phyloP scores from a whole-genome alignment of 2,888 invertebrate species.

The Brenthis hecate region DNA sequence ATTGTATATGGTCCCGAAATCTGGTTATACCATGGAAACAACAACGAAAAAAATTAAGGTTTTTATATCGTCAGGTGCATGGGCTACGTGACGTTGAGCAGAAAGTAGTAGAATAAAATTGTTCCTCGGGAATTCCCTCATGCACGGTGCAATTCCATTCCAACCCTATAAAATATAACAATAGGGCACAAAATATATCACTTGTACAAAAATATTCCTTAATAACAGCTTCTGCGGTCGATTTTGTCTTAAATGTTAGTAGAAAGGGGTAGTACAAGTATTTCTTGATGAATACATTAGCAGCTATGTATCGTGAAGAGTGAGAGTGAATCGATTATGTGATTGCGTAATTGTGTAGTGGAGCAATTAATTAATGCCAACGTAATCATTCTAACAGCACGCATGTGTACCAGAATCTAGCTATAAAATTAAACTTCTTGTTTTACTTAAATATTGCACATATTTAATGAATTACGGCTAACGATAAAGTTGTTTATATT shows the following conservation, averaged over 20 bases:
- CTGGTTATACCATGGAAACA: constrained; percentile 9
- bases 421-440: too few species aligned
- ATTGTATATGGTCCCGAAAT: constrained; percentile 2
- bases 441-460: too few species aligned
- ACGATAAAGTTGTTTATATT: too few species aligned
- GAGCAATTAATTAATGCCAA: constrained; percentile 39
- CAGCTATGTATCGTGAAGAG: constrained; percentile 35
- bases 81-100: constrained; percentile 43
- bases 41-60: constrained; percentile 6
- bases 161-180: constrained; percentile 27
- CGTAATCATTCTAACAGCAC: constrained; percentile 22
- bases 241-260: neutral
- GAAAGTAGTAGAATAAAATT: constrained; percentile 55
- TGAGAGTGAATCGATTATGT: constrained; percentile 42
- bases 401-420: neutral
- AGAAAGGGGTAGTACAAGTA: constrained; percentile 14
- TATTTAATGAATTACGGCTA: too few species aligned
- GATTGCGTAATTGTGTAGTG: constrained; percentile 38
- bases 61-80: constrained; percentile 39
- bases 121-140: constrained; percentile 58
- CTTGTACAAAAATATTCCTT: constrained; percentile 10
- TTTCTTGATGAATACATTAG: constrained; percentile 32
- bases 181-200: constrained; percentile 2
- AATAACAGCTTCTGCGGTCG: neutral
- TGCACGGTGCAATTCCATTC: constrained; percentile 47